Evolutionary conservation across 2,113 vertebrate species (phyloP).

Genomic region (Mungos mungo): DNA sequence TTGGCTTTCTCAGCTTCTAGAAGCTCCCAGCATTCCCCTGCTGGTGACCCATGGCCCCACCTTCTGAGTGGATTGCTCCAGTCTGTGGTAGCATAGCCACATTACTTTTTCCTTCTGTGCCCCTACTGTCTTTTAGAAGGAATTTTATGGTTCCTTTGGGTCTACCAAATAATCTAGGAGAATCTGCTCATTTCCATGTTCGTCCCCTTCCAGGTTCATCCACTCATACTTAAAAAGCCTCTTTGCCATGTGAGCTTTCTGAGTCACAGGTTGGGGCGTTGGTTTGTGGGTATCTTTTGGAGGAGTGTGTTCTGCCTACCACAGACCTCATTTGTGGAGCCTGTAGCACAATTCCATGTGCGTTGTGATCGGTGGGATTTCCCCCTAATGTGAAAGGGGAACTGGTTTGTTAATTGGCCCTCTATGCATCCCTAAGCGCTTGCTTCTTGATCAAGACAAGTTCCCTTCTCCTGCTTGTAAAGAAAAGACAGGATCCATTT

Average conservation of each 20-base stretch:
- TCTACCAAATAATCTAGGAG: background rate
- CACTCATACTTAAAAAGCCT: background rate
- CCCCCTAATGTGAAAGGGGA: background rate
- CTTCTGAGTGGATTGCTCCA: background rate
- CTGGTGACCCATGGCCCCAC: background rate
- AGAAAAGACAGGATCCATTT: background rate
- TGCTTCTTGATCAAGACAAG: background rate
- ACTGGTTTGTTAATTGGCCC: background rate
- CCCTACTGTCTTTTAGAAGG: background rate
- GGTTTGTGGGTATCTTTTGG: background rate
- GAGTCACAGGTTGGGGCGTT: background rate
- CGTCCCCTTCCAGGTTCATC: background rate
- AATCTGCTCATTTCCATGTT: background rate
- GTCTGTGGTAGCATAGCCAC: background rate
- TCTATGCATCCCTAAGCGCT: background rate
- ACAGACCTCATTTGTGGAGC: rapidly evolving
- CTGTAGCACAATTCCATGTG: rapidly evolving
- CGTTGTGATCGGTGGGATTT: background rate
- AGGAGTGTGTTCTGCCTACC: background rate
- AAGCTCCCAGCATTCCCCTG: background rate
- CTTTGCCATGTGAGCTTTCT: background rate
- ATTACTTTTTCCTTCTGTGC: too few relatives aligned
- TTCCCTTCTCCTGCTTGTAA: background rate
- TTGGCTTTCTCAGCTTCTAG: background rate
- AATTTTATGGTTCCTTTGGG: background rate